phyloP scores from a whole-genome alignment of 2,797 vertebrate species.

The Sebastolobus altivelis region DNA sequence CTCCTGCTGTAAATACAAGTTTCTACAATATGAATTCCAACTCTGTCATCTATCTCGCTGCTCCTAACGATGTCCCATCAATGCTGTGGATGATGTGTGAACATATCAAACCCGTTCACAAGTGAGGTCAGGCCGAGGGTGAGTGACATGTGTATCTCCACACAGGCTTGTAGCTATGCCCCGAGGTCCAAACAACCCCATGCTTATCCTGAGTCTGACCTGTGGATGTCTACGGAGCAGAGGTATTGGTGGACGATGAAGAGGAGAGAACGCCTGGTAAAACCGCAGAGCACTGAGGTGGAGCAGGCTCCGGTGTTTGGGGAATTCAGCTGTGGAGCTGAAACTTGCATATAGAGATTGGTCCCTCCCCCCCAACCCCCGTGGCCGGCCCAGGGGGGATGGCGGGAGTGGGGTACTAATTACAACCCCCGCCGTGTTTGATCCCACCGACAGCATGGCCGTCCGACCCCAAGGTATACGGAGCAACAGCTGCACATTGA shows the following conservation, averaged over 20 bases:
- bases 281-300: neutral
- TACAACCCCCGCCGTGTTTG: constrained; percentile 60
- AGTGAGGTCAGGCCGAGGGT: neutral
- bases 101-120: neutral
- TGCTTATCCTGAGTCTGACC: neutral
- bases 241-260: neutral
- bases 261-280: neutral
- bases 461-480: constrained; percentile 45
- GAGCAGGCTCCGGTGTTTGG: neutral
- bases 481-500: constrained; percentile 63
- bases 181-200: neutral
- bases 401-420: constrained; percentile 57
- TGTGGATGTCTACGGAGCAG: neutral
- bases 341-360: constrained; percentile 24
- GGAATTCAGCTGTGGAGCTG: constrained; percentile 27
- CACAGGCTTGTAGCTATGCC: neutral
- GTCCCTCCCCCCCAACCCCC: constrained; percentile 3
- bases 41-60: neutral
- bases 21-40: neutral
- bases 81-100: neutral
- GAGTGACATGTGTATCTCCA: neutral
- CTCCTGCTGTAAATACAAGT: neutral
- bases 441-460: constrained; percentile 50
- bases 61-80: neutral
- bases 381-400: constrained; percentile 38